Base-by-base conservation (phyloP, 2,888 invertebrate genomes). In the Diaprepes abbreviatus region DNA sequence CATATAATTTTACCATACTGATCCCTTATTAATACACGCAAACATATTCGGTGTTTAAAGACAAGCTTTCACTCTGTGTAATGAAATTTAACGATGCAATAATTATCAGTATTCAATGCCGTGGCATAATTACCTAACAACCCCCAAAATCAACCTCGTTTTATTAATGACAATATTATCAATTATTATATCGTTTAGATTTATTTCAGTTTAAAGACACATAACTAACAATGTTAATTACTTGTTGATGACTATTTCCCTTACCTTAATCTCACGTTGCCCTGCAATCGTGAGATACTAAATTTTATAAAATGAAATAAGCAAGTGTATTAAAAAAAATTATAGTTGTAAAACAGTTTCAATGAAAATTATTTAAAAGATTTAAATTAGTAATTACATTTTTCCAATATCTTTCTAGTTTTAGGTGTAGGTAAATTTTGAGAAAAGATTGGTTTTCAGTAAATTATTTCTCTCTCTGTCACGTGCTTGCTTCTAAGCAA, bases 101-200 rank as follows among this genome's bases (percentile, higher is more conserved):
- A 50, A 50, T 50, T 50, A 50, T 28, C 48, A 4, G 28, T 16
- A 12, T 24, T 48, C 24, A 48, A 17, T 48, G 48, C 28, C 48
- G 16, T 50, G 14, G 16, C 1, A n/a, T 12, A 17, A 21, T 54
- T 54, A 54, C 36, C 19, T 28, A 54, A 54, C 33, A 16, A 54
- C 33, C 36, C 54, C 54, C 12, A 17, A 33, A 54, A 54, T 54
- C 12, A 17, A n/a, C 21, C 9, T 33, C 5, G 10, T 19, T 17
- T 54, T 35, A 55, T 55, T 50, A 28, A 28, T 50, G 9, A 50
- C 14, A 31, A 28, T 28, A 50, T 28, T 50, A 35, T 2, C 21
- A 35, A 35, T 21, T 33, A 35, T 19, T 35, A n/a, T 17, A n/a
- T 35, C 16, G 12, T 35, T 54, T 19, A 6, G 7, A 54, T 19